These are phyloP conservation scores for Acanthopagrus latus DNA, from an alignment of 2,797 vertebrate species.

Conservation along the genomic window DNA sequence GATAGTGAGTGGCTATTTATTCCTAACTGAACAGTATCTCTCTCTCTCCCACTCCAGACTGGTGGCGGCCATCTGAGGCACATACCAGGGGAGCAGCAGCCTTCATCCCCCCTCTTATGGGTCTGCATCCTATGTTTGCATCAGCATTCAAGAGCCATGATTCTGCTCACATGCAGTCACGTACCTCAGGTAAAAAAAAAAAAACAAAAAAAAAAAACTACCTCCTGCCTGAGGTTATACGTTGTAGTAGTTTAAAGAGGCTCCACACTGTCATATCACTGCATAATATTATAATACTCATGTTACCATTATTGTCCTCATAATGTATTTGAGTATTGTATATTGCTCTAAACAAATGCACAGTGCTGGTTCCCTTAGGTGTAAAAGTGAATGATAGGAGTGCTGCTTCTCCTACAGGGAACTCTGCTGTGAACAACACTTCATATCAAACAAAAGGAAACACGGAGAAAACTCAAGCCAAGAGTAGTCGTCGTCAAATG, in stretches of 20 bases:
- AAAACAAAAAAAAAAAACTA: slow-evolving; percentile 55
- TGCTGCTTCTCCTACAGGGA: slow-evolving; percentile 81
- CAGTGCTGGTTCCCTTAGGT: slow-evolving; percentile 78
- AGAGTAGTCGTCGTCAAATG: slow-evolving; percentile 79
- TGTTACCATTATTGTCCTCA: not conserved
- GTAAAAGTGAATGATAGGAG: slow-evolving; percentile 88
- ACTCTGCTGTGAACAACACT: slow-evolving; percentile 81
- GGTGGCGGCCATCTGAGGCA: slow-evolving; percentile 89
- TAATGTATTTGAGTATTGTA: slow-evolving; percentile 10
- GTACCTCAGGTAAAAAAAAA: slow-evolving; percentile 86
- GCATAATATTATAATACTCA: not conserved
- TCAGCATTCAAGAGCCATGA: slow-evolving; percentile 87
- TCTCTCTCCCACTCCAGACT: slow-evolving; percentile 84
- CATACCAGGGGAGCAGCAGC: slow-evolving; percentile 85
- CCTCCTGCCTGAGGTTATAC: not conserved
- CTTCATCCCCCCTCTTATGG: slow-evolving; percentile 91
- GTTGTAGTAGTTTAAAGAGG: not conserved
- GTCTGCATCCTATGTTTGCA: slow-evolving; percentile 90
- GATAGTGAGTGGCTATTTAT: slow-evolving; percentile 22
- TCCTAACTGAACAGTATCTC: slow-evolving; percentile 40
- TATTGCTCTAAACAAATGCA: slow-evolving; percentile 41
- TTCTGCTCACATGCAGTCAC: slow-evolving; percentile 85
- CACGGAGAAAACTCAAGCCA: slow-evolving; percentile 80
- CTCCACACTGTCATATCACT: not conserved
- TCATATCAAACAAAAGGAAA: slow-evolving; percentile 78